Conservation (phyloP, 2,797 vertebrate genomes). For the Passerculus sandwichensis region DNA sequence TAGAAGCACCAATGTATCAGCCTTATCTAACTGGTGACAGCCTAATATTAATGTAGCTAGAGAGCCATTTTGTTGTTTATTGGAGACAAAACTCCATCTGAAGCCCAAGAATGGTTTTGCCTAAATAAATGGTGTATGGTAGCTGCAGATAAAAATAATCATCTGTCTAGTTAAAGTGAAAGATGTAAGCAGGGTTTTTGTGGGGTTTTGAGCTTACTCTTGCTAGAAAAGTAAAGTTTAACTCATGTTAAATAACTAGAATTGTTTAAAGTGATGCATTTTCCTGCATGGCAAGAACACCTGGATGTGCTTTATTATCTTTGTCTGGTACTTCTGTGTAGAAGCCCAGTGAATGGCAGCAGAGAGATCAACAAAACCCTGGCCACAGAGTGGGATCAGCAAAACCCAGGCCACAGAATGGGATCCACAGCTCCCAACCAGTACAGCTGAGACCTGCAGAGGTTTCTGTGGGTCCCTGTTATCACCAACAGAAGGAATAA, state of each 20-base stretch:
- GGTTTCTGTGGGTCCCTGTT: not conserved
- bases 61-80: conserved; percentile 43
- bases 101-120: conserved; percentile 16
- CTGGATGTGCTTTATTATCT: not conserved
- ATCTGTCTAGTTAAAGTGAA: conserved; percentile 34
- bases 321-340: not conserved
- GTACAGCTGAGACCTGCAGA: not conserved
- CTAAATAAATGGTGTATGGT: conserved; percentile 24
- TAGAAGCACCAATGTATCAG: not conserved
- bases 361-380: not conserved
- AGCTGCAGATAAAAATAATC: conserved; percentile 45
- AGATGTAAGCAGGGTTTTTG: not conserved
- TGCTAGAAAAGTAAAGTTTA: not conserved
- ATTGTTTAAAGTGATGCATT: not conserved
- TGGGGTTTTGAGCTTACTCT: not conserved
- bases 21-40: conserved; percentile 44
- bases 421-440: not conserved
- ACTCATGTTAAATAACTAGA: not conserved
- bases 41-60: conserved; percentile 20
- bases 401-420: not conserved
- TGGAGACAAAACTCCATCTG: conserved; percentile 31
- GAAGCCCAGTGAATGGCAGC: not conserved
- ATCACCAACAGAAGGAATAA: not conserved
- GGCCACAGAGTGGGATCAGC: not conserved
- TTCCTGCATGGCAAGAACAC: not conserved